Evolutionary conservation across 1,140 invertebrate genomes (phyloP).

Genomic region (Saxidomus purpurata): DNA sequence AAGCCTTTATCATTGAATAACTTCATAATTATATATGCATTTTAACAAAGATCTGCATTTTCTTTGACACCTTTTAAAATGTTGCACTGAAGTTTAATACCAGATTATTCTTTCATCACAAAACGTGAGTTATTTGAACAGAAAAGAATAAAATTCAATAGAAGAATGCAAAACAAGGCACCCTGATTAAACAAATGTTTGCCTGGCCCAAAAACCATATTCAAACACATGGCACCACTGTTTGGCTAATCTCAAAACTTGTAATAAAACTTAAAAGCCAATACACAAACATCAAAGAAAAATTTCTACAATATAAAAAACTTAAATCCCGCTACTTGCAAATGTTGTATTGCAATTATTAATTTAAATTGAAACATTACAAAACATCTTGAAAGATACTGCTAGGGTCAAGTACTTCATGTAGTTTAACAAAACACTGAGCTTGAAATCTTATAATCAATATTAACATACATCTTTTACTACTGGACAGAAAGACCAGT

Average conservation of each 20-base stretch:
- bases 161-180: neutral
- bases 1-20: too few species aligned
- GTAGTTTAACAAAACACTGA: too few species aligned
- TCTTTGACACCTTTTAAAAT: too few species aligned
- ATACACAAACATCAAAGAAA: slow-evolving; percentile 21
- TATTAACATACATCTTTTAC: too few species aligned
- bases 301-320: slow-evolving; percentile 3
- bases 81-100: too few species aligned
- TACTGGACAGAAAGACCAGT: too few species aligned
- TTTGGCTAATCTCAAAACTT: slow-evolving; percentile 6
- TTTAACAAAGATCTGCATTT: too few species aligned
- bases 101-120: neutral
- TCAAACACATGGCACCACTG: slow-evolving; percentile 18
- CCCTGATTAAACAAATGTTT: neutral
- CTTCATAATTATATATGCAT: too few species aligned
- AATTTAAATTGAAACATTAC: neutral
- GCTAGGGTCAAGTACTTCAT: too few species aligned
- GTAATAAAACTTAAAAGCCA: slow-evolving; percentile 26
- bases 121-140: neutral
- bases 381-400: neutral
- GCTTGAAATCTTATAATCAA: too few species aligned
- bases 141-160: slow-evolving; percentile 7
- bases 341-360: neutral
- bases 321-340: neutral
- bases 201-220: slow-evolving; percentile 7